These are phyloP conservation scores for Xylota segnis DNA, from an alignment of 2,888 invertebrate genomes.

Conservation along the genomic window DNA sequence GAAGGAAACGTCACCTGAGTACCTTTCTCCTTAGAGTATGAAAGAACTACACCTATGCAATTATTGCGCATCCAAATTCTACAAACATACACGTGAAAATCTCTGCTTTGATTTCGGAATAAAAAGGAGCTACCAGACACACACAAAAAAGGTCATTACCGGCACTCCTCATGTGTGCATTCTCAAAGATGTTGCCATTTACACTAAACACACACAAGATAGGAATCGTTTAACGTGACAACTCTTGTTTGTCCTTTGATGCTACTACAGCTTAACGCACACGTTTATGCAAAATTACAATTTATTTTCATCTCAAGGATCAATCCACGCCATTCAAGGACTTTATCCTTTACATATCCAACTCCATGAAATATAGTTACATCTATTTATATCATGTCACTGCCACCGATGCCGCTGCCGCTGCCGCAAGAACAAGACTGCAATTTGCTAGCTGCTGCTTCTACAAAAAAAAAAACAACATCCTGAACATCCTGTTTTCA, in stretches of 20 bases:
- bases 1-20: too few species aligned
- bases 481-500: constrained; percentile 74
- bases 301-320: constrained; percentile 76
- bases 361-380: constrained; percentile 57
- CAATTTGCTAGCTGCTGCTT: constrained; percentile 62
- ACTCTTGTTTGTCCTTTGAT: constrained; percentile 49
- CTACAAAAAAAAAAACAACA: constrained; percentile 38
- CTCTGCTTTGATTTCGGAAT: neutral
- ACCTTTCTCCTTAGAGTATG: too few species aligned
- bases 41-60: too few species aligned
- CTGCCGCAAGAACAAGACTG: constrained; percentile 71
- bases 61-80: too few species aligned
- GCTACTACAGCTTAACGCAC: constrained; percentile 43
- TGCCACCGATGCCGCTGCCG: constrained; percentile 43
- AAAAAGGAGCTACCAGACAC: constrained; percentile 15
- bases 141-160: constrained; percentile 34
- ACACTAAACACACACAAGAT: constrained; percentile 60
- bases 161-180: constrained; percentile 21
- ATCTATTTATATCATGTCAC: constrained; percentile 68
- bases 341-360: constrained; percentile 52
- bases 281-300: constrained; percentile 75
- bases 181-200: constrained; percentile 55
- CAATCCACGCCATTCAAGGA: constrained; percentile 73
- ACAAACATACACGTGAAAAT: too few species aligned
- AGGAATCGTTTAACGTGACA: constrained; percentile 72